phyloP scores from a whole-genome alignment of 1,140 invertebrate species.

The Thaumetopoea pityocampa region DNA sequence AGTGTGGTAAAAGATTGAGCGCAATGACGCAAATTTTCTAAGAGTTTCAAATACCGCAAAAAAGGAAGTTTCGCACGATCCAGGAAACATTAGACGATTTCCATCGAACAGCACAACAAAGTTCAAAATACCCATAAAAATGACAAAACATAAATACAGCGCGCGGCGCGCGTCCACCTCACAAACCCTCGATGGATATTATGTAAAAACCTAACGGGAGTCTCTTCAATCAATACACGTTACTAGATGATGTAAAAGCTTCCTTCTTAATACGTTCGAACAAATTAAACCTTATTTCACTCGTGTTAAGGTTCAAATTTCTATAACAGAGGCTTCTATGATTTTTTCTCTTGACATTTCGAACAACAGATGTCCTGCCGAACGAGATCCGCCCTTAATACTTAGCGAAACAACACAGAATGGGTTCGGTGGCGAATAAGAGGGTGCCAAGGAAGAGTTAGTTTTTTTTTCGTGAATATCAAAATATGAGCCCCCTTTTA shows the following conservation, averaged over 20 bases:
- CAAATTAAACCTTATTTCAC: slow-evolving; percentile 31
- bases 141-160: slow-evolving; percentile 30
- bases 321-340: slow-evolving; percentile 13
- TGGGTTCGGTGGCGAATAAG: slow-evolving; percentile 18
- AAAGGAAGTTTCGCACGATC: not conserved
- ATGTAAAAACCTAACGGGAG: slow-evolving; percentile 71
- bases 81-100: not conserved
- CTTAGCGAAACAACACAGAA: slow-evolving; percentile 35
- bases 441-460: slow-evolving; percentile 59
- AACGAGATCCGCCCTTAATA: slow-evolving; percentile 47
- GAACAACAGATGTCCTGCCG: slow-evolving; percentile 54
- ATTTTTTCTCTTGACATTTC: slow-evolving; percentile 48
- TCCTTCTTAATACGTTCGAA: slow-evolving; percentile 30
- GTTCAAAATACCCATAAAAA: slow-evolving; percentile 31
- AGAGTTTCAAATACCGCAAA: no score
- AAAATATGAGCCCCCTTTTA: slow-evolving; percentile 73
- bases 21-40: no score
- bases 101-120: slow-evolving; percentile 13
- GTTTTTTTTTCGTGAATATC: slow-evolving; percentile 67
- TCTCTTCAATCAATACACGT: slow-evolving; percentile 73
- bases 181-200: slow-evolving; percentile 58
- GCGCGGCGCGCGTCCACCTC: slow-evolving; percentile 30
- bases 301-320: slow-evolving; percentile 24
- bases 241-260: slow-evolving; percentile 70
- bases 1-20: no score